These are phyloP conservation scores for Cyprinodon variegatus DNA, from an alignment of 2,113 vertebrate genomes.

Conservation along the genomic window DNA sequence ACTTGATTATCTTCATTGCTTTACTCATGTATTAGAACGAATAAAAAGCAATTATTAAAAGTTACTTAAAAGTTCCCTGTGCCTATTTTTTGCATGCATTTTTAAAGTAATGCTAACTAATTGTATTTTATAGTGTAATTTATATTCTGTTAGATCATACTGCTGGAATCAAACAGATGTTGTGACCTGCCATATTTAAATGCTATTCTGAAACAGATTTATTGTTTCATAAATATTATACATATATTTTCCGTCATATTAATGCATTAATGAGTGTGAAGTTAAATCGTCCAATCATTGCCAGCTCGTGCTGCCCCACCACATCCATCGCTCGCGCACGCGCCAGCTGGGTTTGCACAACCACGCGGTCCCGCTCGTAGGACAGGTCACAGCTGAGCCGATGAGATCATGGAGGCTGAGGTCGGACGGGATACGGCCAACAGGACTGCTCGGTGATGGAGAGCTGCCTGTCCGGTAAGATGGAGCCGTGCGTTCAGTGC, in stretches of 20 bases:
- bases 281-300: not conserved
- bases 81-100: too few species aligned
- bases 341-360: constrained; percentile 57
- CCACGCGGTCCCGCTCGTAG: constrained; percentile 68
- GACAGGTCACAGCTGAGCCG: constrained; percentile 69
- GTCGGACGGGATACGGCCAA: constrained; percentile 40
- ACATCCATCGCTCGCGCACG: constrained; percentile 37
- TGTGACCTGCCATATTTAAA: not conserved
- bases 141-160: not conserved
- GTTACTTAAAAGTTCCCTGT: too few species aligned
- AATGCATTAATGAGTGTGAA: too few species aligned
- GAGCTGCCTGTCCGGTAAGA: constrained; percentile 50
- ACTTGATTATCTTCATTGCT: too few species aligned
- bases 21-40: too few species aligned
- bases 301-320: constrained; percentile 35
- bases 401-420: constrained; percentile 70
- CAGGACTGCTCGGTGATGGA: constrained; percentile 60
- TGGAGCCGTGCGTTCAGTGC: not conserved
- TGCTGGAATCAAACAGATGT: not conserved
- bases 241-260: not conserved
- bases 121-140: too few species aligned
- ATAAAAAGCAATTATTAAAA: too few species aligned
- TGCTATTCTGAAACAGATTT: not conserved
- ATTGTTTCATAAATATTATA: too few species aligned
- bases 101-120: too few species aligned